Evolutionary conservation across 2,888 invertebrate species (phyloP), one percentile per base, ranked within the genome.

Genomic region (Cephus sareptanus): DNA sequence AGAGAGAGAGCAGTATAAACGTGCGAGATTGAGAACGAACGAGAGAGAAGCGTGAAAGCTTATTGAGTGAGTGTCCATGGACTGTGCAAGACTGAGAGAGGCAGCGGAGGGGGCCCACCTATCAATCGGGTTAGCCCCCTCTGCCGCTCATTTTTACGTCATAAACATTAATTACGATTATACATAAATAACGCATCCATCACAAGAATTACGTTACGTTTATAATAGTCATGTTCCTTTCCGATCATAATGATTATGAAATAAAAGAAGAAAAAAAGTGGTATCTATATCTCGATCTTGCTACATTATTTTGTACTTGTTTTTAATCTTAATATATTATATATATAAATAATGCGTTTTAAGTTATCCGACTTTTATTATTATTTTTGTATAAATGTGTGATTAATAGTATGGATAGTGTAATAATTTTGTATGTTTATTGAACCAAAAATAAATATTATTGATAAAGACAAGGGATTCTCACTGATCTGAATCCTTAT

Each of bases 361-460:
- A 87, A 87, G 86, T 90, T 89, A 87, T 87, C 84, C 84, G 85
- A 88, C 83, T 79, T 80, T 79, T 83, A 86, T 87, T 87, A 86
- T 89, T 90, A 89, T 89, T 91, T 91, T 90, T 91, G 89, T 91
- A 91, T 90, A 91, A 90, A 91, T 90, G 91, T 91, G 91, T 90
- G 90, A 89, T 90, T 90, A 88, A 89, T 90, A 89, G 89, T 90
- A 90, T 89, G 89, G 85, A 91, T 89, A 90, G 89, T 91, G 89
- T 90, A 90, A 91, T 90, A 90, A 91, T 91, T 91, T 91, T 91
- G 90, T 91, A 91, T 91, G 90, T 91, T 91, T 91, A 91, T 90
- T 90, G 89, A 91, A 91, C 90, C 90, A 91, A 91, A 91, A 91
- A 91, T 91, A 91, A 91, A 91, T 91, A 91, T 89, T 90, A 91